A percentile compares a stretch with the other conserved stretches of the same genome.
Evolutionary conservation across 1,140 invertebrate genomes (phyloP).

Genomic region (Drosophila rufa): DNA sequence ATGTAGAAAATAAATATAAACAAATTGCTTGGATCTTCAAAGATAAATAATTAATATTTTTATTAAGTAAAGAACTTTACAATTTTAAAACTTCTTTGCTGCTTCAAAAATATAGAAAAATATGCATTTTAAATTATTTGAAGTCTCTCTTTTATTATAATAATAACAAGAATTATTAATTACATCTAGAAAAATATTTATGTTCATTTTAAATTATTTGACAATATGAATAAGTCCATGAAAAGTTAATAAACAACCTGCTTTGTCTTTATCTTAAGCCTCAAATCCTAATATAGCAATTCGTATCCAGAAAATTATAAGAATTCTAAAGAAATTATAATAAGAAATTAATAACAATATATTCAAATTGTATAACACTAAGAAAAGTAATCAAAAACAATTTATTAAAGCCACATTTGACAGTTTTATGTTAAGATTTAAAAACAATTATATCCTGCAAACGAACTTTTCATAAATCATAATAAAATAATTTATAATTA

Average conservation of each 20-base stretch:
- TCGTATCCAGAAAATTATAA: neutral
- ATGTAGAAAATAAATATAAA: neutral
- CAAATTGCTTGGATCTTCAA: neutral
- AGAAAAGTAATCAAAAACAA: too few relatives aligned
- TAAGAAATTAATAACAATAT: neutral
- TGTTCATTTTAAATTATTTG: too few relatives aligned
- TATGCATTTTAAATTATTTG: too few relatives aligned
- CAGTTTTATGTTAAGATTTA: neutral
- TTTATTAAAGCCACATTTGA: neutral
- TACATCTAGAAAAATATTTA: too few relatives aligned
- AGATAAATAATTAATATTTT: neutral
- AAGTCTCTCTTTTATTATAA: too few relatives aligned
- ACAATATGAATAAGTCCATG: too few relatives aligned
- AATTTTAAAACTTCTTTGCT: neutral
- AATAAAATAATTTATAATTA: neutral
- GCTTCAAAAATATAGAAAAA: neutral
- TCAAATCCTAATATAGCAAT: too few relatives aligned
- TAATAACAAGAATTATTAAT: too few relatives aligned
- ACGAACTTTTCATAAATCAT: neutral
- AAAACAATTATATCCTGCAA: neutral
- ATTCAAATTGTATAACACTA: too few relatives aligned
- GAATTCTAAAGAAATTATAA: neutral
- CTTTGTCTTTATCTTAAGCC: too few relatives aligned
- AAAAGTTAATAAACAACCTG: too few relatives aligned
- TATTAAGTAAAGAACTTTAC: neutral